Percentiles rank a stretch among this genome's conserved stretches.
phyloP scores from a whole-genome alignment of 2,888 invertebrate species.

The Hirtodrosophila alboralis region DNA sequence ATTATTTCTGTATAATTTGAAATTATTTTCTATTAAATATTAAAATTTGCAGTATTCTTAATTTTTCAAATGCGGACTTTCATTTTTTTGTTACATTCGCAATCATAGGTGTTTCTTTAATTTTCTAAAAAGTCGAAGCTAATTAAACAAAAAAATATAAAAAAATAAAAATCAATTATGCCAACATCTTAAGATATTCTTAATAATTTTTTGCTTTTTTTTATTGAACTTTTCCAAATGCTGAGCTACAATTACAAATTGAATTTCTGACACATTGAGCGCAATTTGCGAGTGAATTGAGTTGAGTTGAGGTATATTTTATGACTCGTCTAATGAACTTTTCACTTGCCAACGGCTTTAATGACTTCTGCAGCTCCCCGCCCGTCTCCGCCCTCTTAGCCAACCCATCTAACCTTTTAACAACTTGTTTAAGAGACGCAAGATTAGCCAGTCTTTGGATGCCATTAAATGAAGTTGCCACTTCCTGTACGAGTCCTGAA shows the following conservation, averaged over 20 bases:
- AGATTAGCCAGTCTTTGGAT: constrained; percentile 58
- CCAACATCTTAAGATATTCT: no score
- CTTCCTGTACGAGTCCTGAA: constrained; percentile 53
- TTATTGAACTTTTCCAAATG: constrained; percentile 27
- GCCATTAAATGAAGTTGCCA: constrained; percentile 50
- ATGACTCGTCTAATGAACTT: constrained; percentile 73
- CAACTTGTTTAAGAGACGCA: constrained; percentile 51
- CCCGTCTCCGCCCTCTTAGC: no score
- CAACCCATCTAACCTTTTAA: no score
- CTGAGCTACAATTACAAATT: constrained; percentile 70
- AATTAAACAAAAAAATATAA: no score
- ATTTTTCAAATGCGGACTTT: no score
- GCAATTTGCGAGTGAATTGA: constrained; percentile 43
- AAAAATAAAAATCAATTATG: no score
- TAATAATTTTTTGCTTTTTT: constrained; percentile 12
- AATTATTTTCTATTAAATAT: no score
- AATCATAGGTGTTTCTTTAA: no score
- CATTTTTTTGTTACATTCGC: no score
- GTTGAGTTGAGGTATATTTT: constrained; percentile 15
- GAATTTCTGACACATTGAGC: constrained; percentile 74
- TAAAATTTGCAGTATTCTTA: no score
- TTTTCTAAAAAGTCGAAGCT: no score
- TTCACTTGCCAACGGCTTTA: constrained; percentile 64
- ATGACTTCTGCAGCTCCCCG: constrained; percentile 27
- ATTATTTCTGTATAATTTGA: no score